Evolutionary conservation across 2,888 invertebrate genomes (phyloP).

Genomic region (Leucophenga montana): DNA sequence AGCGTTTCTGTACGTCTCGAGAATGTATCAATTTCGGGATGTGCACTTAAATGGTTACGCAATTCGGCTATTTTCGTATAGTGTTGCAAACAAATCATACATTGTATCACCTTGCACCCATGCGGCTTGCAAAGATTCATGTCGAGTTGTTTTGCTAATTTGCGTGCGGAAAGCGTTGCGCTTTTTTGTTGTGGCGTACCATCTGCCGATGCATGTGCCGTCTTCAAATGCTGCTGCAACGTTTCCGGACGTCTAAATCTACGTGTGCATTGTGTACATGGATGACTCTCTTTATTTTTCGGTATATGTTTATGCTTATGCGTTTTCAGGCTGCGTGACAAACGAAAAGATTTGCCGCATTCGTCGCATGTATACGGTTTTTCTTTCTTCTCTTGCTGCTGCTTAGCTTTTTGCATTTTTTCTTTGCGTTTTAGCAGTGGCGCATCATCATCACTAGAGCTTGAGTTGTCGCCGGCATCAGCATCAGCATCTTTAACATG

Average conservation of each 20-base stretch:
- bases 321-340: neutral
- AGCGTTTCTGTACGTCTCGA: conserved; percentile 20
- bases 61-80: conserved; percentile 47
- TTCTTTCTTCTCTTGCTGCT: neutral
- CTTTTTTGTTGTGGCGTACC: neutral
- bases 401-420: neutral
- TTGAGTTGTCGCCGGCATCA: neutral
- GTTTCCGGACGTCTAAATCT: conserved; percentile 6
- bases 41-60: conserved; percentile 45
- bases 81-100: conserved; percentile 56
- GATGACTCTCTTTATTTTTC: conserved; percentile 7
- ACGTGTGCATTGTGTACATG: neutral
- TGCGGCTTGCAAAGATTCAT: conserved; percentile 46
- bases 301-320: neutral
- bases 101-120: conserved; percentile 50
- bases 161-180: conserved; percentile 1
- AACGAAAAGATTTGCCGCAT: conserved; percentile 10
- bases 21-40: conserved; percentile 37
- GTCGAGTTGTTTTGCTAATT: conserved; percentile 29
- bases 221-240: conserved; percentile 6
- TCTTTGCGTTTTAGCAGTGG: neutral
- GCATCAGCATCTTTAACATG: neutral
- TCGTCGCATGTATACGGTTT: neutral
- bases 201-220: neutral
- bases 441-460: neutral